Conservation (phyloP, 2,797 vertebrate species). For the Rhincodon typus region DNA sequence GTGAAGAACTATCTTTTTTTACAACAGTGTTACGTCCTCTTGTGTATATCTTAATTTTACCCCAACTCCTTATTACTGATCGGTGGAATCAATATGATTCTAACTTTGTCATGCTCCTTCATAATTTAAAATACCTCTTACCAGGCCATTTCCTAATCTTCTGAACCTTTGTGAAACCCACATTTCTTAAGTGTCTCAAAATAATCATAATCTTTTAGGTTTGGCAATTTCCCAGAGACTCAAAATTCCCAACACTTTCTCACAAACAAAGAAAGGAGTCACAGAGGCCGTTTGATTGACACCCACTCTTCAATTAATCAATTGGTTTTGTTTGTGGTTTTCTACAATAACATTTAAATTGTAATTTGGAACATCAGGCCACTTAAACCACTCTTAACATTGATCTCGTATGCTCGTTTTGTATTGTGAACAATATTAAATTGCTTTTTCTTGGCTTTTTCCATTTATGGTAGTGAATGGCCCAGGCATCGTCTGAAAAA, state of each 20-base stretch:
- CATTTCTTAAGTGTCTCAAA: background rate
- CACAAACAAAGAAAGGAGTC: background rate
- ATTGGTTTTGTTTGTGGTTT: background rate
- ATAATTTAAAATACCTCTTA: background rate
- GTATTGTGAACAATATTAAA: background rate
- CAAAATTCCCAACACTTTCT: background rate
- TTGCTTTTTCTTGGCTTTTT: background rate
- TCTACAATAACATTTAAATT: background rate
- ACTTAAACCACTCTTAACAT: background rate
- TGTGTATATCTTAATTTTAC: background rate
- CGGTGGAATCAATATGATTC: background rate
- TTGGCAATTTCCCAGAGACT: background rate
- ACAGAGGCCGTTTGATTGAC: background rate
- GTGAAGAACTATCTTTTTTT: background rate
- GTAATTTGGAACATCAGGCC: background rate
- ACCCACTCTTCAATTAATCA: background rate
- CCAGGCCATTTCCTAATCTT: background rate
- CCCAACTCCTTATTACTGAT: background rate
- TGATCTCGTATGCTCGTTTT: background rate
- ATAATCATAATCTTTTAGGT: background rate
- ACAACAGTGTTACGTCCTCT: background rate
- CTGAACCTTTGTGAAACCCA: background rate
- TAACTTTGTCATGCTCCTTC: background rate
- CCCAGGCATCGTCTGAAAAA: background rate
- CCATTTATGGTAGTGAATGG: background rate